Evolutionary conservation across 1,140 invertebrate species (phyloP), one percentile per base, ranked within the genome.

Genomic region (Trichogramma pretiosum): DNA sequence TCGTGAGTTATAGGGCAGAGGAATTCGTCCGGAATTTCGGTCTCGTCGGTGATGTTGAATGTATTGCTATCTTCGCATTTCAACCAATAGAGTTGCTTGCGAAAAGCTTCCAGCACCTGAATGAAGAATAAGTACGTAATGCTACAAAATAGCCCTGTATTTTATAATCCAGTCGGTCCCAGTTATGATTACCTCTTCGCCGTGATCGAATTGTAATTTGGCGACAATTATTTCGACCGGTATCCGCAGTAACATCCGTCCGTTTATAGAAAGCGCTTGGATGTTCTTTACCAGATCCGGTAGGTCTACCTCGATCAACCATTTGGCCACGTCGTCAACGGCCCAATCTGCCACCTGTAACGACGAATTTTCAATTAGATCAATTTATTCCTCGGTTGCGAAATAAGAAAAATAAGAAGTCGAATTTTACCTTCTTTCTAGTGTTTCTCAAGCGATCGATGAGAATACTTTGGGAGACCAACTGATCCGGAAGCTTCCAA

Each of bases 1-100:
- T 87, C 83, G 40, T 85, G 82, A 0, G 85, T 89, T 17, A 89
- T 88, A 10, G 87, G 86, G 68, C 87, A 89, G n/a, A 85, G 59
- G 58, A 81, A 85, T 59, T 88, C 83, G 53, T 81, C 65, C 5
- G 81, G 81, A 22, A 77, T 61, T 30, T 74, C 65, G 8, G 50
- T 34, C 2, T 63, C 59, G 16, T 59, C 61, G n/a, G 54, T 34
- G 14, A 58, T 44, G 19, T 61, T 48, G 18, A 21, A 21, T 26
- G 26, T 7, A 36, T 54, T 58, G 21, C 26, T 51, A 37, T 64
- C 68, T 41, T 68, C 63, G 24, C 68, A 60, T 59, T 75, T 75
- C 9, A 78, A 56, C 77, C 75, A 78, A 30, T 70, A 73, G 4
- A 79, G 52, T 61, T 78, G 68, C 16, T 54, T 65, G 5, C 54